Conservation (phyloP, 2,888 invertebrate genomes). For the Scaptomyza reducta region DNA sequence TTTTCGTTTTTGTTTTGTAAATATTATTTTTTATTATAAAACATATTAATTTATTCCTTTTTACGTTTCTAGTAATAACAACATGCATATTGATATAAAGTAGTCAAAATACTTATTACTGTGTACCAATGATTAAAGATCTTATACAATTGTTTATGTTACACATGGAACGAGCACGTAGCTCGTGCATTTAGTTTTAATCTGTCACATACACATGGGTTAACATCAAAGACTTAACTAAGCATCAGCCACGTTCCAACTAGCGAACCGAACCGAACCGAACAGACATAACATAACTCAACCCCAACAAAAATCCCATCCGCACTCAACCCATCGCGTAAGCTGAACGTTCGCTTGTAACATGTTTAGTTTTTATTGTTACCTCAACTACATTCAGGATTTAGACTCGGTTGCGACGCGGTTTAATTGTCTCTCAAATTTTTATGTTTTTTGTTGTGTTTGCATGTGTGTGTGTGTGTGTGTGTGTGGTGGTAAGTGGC, state of each 20-base stretch:
- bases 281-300: slow-evolving; percentile 1
- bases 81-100: no score
- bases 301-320: background rate
- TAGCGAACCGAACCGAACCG: background rate
- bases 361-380: slow-evolving; percentile 67
- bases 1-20: no score
- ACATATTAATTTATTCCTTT: no score
- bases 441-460: background rate
- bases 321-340: background rate
- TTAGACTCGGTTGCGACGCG: slow-evolving; percentile 34
- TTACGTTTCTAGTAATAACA: background rate
- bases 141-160: background rate
- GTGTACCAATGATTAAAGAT: background rate
- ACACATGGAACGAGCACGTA: slow-evolving; percentile 17
- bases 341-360: slow-evolving; percentile 20
- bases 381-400: slow-evolving; percentile 29
- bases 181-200: slow-evolving; percentile 42
- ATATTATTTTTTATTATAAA: no score
- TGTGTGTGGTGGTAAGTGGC: slow-evolving; percentile 30
- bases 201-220: slow-evolving; percentile 41
- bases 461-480: slow-evolving; percentile 11
- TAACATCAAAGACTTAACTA: slow-evolving; percentile 49
- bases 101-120: background rate
- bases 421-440: slow-evolving; percentile 41
- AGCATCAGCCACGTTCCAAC: slow-evolving; percentile 34